These are phyloP conservation scores for Crioceris asparagi DNA, from an alignment of 2,888 invertebrate genomes.

Conservation along the genomic window DNA sequence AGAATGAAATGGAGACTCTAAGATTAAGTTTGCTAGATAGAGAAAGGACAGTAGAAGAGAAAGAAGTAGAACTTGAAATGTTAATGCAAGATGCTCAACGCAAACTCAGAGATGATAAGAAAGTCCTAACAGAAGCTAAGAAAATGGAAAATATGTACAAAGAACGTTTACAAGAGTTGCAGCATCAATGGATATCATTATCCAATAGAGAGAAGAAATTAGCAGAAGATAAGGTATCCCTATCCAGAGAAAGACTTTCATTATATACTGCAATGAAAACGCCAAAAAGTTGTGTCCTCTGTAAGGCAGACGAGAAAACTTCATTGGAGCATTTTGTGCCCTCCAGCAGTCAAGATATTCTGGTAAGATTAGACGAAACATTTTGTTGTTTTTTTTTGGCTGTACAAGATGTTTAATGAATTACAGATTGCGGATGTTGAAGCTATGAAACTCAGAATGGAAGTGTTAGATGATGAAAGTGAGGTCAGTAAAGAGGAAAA, in stretches of 20 bases:
- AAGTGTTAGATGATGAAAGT: background rate
- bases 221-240: slow-evolving; percentile 48
- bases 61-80: slow-evolving; percentile 31
- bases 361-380: no score
- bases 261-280: slow-evolving; percentile 45
- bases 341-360: no score
- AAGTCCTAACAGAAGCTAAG: slow-evolving; percentile 37
- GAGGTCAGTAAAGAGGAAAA: slow-evolving; percentile 1
- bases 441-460: background rate
- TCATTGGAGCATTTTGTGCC: no score
- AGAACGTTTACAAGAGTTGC: slow-evolving; percentile 45
- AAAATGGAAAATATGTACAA: slow-evolving; percentile 41
- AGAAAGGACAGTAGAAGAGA: slow-evolving; percentile 26
- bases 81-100: slow-evolving; percentile 38
- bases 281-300: slow-evolving; percentile 32
- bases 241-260: slow-evolving; percentile 48
- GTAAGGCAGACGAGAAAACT: slow-evolving; percentile 23
- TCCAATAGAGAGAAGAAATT: slow-evolving; percentile 49
- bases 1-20: slow-evolving; percentile 31
- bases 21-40: slow-evolving; percentile 29
- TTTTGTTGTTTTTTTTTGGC: no score
- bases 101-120: slow-evolving; percentile 46
- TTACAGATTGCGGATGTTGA: background rate
- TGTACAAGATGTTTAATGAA: no score
- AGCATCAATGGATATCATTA: slow-evolving; percentile 45